Evolutionary conservation across 2,888 invertebrate species (phyloP).

Genomic region (Willowsia nigromaculata): DNA sequence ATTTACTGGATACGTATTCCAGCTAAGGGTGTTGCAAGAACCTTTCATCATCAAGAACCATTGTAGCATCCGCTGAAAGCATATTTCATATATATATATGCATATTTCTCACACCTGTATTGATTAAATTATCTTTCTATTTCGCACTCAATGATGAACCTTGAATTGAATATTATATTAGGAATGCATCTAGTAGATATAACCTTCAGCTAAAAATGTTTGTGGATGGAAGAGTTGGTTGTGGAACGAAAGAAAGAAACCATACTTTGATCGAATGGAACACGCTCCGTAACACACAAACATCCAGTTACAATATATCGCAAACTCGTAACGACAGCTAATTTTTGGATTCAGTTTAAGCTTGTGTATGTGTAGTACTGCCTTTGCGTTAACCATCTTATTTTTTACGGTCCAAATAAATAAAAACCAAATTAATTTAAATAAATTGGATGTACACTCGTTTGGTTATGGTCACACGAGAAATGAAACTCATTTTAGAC

Average conservation of each 20-base stretch:
- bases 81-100: too few species aligned
- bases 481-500: neutral
- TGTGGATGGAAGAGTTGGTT: neutral
- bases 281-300: neutral
- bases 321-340: neutral
- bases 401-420: neutral
- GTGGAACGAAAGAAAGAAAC: neutral
- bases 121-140: slow-evolving; percentile 34
- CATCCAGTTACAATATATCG: neutral
- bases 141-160: neutral
- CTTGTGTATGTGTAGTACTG: neutral
- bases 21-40: neutral
- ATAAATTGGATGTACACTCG: neutral
- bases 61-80: neutral
- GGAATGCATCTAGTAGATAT: neutral
- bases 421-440: neutral
- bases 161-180: neutral
- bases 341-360: neutral
- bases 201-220: neutral
- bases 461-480: neutral
- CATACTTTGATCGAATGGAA: neutral
- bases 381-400: neutral
- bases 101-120: slow-evolving; percentile 35
- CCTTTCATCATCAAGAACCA: neutral
- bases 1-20: neutral